These are phyloP conservation scores for Acanthurus tractus DNA, from an alignment of 2,797 vertebrate genomes.

Conservation along the genomic window DNA sequence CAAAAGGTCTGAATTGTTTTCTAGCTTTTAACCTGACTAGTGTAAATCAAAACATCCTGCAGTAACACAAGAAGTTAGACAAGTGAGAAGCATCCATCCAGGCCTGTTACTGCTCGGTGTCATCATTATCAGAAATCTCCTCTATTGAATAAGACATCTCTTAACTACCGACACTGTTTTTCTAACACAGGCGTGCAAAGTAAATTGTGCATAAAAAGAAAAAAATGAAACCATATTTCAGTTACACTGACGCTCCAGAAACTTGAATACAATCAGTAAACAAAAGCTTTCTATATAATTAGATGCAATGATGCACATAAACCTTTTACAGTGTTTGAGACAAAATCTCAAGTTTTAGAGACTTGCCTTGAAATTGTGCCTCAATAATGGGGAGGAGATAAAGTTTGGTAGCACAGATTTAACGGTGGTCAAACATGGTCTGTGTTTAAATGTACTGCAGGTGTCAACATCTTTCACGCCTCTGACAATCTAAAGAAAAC, in stretches of 20 bases:
- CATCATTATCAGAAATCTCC: conserved; percentile 69
- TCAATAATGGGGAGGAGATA: neutral
- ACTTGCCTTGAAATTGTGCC: conserved; percentile 15
- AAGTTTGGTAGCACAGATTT: neutral
- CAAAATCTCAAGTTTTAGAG: conserved; percentile 20
- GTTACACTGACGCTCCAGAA: conserved; percentile 37
- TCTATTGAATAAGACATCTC: conserved; percentile 57
- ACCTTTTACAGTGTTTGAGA: neutral
- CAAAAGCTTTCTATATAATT: conserved; percentile 25
- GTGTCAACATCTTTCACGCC: conserved; percentile 10
- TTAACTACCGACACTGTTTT: conserved; percentile 59
- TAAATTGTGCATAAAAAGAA: conserved; percentile 49
- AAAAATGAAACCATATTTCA: conserved; percentile 37
- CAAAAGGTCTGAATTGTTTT: conserved; percentile 84
- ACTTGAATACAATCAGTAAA: conserved; percentile 35
- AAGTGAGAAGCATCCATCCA: conserved; percentile 74
- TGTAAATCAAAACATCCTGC: conserved; percentile 84
- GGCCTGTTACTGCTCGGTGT: conserved; percentile 66
- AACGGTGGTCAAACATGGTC: neutral
- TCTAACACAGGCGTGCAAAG: conserved; percentile 35
- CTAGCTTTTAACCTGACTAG: conserved; percentile 83
- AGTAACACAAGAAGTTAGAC: conserved; percentile 76
- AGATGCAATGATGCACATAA: conserved; percentile 37
- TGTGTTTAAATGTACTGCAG: neutral
- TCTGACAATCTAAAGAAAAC: conserved; percentile 5